Conservation (phyloP, 2,113 vertebrate species). For the Vulpes lagopus region DNA sequence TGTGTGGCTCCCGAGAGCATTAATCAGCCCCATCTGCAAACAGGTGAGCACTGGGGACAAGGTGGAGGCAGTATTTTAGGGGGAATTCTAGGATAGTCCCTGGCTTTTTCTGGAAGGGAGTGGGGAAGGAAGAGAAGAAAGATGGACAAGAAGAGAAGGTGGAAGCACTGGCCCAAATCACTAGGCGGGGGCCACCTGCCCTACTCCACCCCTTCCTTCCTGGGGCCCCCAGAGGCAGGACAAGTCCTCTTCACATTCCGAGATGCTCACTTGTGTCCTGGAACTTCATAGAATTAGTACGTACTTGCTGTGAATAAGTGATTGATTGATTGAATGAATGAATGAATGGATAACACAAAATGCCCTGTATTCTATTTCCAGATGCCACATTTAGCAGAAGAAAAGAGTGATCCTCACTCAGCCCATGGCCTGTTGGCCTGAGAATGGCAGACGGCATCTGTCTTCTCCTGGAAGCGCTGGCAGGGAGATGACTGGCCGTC, state of each 20-base stretch:
- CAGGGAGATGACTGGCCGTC: background rate
- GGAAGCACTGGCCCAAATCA: background rate
- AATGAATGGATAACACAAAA: background rate
- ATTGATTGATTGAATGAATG: background rate
- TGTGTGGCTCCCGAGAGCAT: too few species aligned
- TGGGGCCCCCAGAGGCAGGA: background rate
- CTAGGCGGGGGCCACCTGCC: background rate
- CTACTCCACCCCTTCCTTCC: background rate
- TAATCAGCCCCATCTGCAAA: background rate
- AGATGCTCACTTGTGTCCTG: background rate
- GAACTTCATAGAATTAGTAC: background rate
- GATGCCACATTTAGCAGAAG: background rate
- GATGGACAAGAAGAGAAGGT: background rate
- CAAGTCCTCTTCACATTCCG: background rate
- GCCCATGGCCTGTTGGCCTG: fast-evolving
- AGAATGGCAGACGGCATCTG: background rate
- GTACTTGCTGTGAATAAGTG: background rate
- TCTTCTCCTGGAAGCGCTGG: background rate
- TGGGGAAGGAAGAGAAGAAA: background rate
- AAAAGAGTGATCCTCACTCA: background rate
- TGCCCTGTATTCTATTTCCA: background rate
- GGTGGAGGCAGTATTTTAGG: fast-evolving
- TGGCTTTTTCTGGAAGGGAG: background rate
- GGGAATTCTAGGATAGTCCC: background rate
- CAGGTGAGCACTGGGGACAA: background rate